A percentile compares a stretch with the other conserved stretches of the same genome.
phyloP scores from a whole-genome alignment of 2,888 invertebrate species.

The Limnephilus auricula region DNA sequence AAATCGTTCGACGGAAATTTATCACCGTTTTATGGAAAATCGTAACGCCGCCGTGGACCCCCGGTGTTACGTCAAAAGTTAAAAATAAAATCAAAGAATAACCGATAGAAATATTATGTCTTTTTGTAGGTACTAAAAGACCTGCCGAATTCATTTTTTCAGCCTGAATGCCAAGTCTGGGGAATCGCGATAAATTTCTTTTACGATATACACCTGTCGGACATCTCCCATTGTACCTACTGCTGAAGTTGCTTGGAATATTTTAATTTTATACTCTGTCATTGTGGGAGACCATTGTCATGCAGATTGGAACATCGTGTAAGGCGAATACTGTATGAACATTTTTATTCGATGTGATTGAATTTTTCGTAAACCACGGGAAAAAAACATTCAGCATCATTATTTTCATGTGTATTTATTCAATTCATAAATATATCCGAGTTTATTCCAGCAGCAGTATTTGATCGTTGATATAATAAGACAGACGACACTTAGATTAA shows the following conservation, averaged over 20 bases:
- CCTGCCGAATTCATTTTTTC: conserved; percentile 45
- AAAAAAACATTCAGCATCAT: neutral
- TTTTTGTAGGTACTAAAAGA: neutral
- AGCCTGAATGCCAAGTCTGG: conserved; percentile 39
- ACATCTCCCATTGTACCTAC: neutral
- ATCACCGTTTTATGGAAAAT: conserved; percentile 49
- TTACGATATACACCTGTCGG: conserved; percentile 51
- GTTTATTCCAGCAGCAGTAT: neutral
- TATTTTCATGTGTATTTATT: neutral
- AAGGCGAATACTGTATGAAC: neutral
- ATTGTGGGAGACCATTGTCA: conserved; percentile 39
- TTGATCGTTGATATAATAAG: neutral
- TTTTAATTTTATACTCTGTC: conserved; percentile 32
- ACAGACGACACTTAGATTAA: neutral
- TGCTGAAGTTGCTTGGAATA: neutral
- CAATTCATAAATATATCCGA: neutral
- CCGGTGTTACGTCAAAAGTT: conserved; percentile 56
- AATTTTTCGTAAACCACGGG: conserved; percentile 3
- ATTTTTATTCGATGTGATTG: conserved; percentile 18
- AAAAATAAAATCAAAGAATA: conserved; percentile 19
- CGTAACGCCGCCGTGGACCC: conserved; percentile 45
- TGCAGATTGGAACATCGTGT: neutral
- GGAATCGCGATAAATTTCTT: conserved; percentile 52
- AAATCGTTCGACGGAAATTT: conserved; percentile 38
- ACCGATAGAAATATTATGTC: conserved; percentile 29